Percentiles rank a stretch among this genome's conserved stretches.
phyloP scores from a whole-genome alignment of 1,140 invertebrate genomes.

The Drosophila ohnishii region DNA sequence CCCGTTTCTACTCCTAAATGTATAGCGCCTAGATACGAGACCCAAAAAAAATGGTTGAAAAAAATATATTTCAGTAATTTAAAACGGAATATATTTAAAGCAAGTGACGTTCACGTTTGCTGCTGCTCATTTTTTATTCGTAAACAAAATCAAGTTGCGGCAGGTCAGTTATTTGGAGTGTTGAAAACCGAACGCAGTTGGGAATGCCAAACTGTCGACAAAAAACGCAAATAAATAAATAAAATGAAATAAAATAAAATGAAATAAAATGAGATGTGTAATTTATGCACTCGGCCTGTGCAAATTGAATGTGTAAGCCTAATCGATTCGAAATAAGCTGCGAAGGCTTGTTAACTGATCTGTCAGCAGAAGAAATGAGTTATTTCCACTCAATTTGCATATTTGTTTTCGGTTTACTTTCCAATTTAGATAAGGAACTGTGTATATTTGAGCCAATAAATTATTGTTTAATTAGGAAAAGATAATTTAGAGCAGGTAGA shows the following conservation, averaged over 20 bases:
- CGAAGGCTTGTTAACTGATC: conserved; percentile 47
- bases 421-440: background rate
- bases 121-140: conserved; percentile 31
- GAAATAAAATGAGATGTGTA: conserved; percentile 23
- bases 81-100: conserved; percentile 49
- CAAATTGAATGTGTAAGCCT: conserved; percentile 21
- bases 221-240: conserved; percentile 27
- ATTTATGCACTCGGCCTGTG: conserved; percentile 26
- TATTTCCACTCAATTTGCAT: conserved; percentile 8
- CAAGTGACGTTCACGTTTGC: conserved; percentile 40
- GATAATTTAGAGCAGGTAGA: no score
- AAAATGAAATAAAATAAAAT: conserved; percentile 7
- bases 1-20: conserved; percentile 35
- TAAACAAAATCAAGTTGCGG: conserved; percentile 50
- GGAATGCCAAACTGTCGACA: conserved; percentile 47
- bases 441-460: background rate
- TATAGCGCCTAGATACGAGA: conserved; percentile 45
- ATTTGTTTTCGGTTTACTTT: background rate
- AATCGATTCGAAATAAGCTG: conserved; percentile 29
- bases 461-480: background rate
- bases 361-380: conserved; percentile 17
- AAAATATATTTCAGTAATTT: conserved; percentile 45
- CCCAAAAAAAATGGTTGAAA: conserved; percentile 33
- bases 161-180: conserved; percentile 61
- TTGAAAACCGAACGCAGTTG: conserved; percentile 48